Percentiles rank a stretch among this genome's conserved stretches.
These are phyloP conservation scores for Decapterus maruadsi DNA, from an alignment of 2,797 vertebrate species.

Conservation along the genomic window DNA sequence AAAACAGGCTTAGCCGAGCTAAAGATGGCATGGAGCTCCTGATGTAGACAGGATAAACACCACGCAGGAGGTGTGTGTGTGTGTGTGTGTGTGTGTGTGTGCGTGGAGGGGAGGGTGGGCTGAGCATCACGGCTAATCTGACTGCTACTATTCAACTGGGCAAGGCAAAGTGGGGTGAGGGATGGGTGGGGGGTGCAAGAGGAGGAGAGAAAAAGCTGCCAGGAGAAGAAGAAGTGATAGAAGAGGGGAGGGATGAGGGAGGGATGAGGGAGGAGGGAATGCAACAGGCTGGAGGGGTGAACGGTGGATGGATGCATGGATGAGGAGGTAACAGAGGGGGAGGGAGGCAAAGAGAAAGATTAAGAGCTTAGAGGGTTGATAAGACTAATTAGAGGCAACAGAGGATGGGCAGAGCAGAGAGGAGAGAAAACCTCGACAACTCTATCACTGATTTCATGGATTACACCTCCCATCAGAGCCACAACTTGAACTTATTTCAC, in stretches of 20 bases:
- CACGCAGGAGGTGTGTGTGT: background rate
- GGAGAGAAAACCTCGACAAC: background rate
- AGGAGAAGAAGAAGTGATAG: no score
- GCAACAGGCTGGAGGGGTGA: conserved; percentile 53
- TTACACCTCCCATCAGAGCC: no score
- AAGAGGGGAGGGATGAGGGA: no score
- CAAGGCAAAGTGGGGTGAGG: background rate
- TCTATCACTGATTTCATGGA: background rate
- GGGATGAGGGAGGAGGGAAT: conserved; percentile 24
- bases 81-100: background rate
- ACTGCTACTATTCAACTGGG: conserved; percentile 36
- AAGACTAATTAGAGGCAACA: conserved; percentile 72
- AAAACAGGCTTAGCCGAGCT: conserved; percentile 41
- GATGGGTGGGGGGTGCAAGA: no score
- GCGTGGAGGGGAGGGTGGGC: background rate
- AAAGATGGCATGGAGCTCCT: conserved; percentile 19
- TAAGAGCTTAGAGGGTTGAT: conserved; percentile 73
- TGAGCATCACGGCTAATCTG: conserved; percentile 42
- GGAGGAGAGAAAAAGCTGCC: background rate
- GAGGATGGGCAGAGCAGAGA: conserved; percentile 50
- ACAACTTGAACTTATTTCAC: accelerated
- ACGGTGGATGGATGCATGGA: conserved; percentile 42
- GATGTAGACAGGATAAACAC: conserved; percentile 8
- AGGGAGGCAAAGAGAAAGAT: conserved; percentile 59
- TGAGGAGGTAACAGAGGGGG: conserved; percentile 24